Evolutionary conservation across 2,113 vertebrate species (phyloP), one percentile per base, ranked within the genome.

Genomic region (Conger conger): DNA sequence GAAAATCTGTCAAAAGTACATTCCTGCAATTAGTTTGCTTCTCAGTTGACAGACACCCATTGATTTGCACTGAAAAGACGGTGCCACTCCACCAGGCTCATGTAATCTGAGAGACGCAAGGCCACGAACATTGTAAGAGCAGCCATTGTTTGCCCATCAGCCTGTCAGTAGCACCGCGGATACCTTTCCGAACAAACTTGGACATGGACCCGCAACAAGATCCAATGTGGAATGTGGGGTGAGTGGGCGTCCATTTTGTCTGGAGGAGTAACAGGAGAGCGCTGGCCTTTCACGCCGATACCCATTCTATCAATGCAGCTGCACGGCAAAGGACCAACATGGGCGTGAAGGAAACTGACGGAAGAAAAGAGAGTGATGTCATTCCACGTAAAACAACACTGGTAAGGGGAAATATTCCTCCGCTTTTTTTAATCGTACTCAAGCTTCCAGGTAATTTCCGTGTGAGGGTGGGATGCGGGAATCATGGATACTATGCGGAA

Each of bases 31-130:
- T 84, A 78, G 42, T 36, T 45, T 35, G 83, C 42, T 50, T 78
- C 73, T 37, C 40, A 2, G 45, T 20, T 84, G 76, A 79, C 45
- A 76, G 18, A 79, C 53, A 38, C 35, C 42, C 83, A 54, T 77
- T 53, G 83, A 79, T 84, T 84, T 40, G 23, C 42, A 84, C 27
- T n/a, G 20, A 84, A 84, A 50, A 76, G 83, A 84, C 35, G 83
- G 53, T 36, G 40, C 42, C 60, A 83, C 63, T 30, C 23, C 35
- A 80, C 40, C 5, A 30, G 33, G 53, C 80, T 1, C 17, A 18
- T 78, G 73, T 84, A 78, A 79, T 84, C 83, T 18, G 82, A 79
- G 73, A 5, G 16, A 50, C 76, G 76, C 50, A 23, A 40, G 37
- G 45, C 76, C 38, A 30, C 15, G 76, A 73, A 54, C 50, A 68